phyloP scores from a whole-genome alignment of 2,888 invertebrate genomes.

The Brenthis ino region DNA sequence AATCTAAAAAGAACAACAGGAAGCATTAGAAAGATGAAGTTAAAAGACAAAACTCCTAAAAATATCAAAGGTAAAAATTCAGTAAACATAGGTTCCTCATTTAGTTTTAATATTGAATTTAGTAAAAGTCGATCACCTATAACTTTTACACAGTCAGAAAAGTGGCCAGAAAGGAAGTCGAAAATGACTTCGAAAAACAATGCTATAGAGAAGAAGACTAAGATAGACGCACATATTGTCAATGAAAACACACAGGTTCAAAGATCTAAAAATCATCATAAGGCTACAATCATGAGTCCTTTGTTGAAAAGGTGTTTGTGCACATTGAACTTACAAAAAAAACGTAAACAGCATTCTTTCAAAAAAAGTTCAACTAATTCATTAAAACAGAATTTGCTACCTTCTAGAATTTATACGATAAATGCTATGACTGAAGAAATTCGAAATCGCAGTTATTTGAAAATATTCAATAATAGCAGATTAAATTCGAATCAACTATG shows the following conservation, averaged over 20 bases:
- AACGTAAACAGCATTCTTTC: conserved; percentile 26
- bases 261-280: conserved; percentile 37
- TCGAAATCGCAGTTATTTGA: background rate
- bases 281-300: conserved; percentile 42
- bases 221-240: conserved; percentile 26
- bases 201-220: conserved; percentile 28
- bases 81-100: conserved; percentile 43
- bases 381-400: conserved; percentile 3
- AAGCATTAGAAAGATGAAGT: background rate
- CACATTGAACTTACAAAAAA: conserved; percentile 48
- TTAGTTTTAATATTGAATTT: conserved; percentile 44
- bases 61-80: conserved; percentile 29
- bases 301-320: conserved; percentile 53
- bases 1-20: conserved; percentile 14
- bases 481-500: background rate
- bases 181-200: conserved; percentile 14
- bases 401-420: conserved; percentile 31
- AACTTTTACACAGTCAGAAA: conserved; percentile 1
- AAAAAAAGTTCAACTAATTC: conserved; percentile 2
- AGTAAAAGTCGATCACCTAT: conserved; percentile 36
- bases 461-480: background rate
- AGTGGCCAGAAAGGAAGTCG: conserved; percentile 10
- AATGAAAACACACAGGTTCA: conserved; percentile 37
- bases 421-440: conserved; percentile 29
- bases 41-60: conserved; percentile 10